These are phyloP conservation scores for Brachionus rubens DNA, from an alignment of 1,140 invertebrate genomes.

Conservation along the genomic window DNA sequence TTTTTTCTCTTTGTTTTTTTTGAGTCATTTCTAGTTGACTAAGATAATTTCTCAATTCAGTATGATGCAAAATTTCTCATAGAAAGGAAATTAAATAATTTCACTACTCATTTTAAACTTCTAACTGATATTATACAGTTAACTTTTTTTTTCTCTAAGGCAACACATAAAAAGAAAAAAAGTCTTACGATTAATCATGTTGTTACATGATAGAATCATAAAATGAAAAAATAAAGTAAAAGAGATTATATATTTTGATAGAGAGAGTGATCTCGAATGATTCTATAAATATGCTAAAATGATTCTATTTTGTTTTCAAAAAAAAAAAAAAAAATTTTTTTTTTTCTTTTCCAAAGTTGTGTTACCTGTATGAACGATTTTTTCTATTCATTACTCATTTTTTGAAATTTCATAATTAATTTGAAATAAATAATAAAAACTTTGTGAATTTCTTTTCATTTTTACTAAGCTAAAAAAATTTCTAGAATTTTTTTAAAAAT, in stretches of 20 bases:
- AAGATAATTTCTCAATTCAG: no score
- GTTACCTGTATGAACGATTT: background rate
- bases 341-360: background rate
- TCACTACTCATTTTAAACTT: no score
- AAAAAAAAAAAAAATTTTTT: no score
- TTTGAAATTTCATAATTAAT: conserved; percentile 31
- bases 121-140: background rate
- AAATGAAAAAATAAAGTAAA: no score
- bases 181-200: conserved; percentile 32
- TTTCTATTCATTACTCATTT: conserved; percentile 12
- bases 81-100: no score
- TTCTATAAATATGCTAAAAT: conserved; percentile 2
- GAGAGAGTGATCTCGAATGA: conserved; percentile 29
- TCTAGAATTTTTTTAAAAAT: background rate
- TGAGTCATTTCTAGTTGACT: no score
- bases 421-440: conserved; percentile 15
- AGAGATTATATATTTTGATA: conserved; percentile 19
- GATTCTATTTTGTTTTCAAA: no score
- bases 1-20: no score
- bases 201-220: background rate
- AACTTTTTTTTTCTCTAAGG: background rate
- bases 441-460: background rate
- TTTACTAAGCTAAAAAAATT: no score
- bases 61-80: no score
- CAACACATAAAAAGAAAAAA: no score